These are phyloP conservation scores for Penaeus monodon DNA, from an alignment of 2,888 invertebrate species.

Conservation along the genomic window DNA sequence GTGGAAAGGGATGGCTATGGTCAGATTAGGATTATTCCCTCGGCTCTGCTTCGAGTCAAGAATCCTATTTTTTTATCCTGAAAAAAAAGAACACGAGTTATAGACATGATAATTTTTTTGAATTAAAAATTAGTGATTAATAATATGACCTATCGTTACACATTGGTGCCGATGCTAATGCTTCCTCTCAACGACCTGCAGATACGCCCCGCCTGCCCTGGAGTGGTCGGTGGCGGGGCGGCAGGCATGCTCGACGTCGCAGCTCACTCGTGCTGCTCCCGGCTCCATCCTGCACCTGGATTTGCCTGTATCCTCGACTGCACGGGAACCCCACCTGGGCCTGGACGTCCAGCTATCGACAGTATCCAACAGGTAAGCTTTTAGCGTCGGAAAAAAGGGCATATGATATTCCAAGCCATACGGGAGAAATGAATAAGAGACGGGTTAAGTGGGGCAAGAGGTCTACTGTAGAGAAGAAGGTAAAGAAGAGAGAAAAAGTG, in stretches of 20 bases:
- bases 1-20: no score
- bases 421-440: neutral
- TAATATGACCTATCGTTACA: no score
- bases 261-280: conserved; percentile 79
- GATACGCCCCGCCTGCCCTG: conserved; percentile 47
- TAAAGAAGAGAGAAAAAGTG: no score
- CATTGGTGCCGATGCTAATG: no score
- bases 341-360: conserved; percentile 85
- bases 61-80: no score
- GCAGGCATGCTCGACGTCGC: conserved; percentile 30
- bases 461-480: no score
- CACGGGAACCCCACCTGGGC: conserved; percentile 89
- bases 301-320: conserved; percentile 81
- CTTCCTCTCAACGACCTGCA: neutral
- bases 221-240: conserved; percentile 55
- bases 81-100: no score
- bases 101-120: no score
- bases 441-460: neutral
- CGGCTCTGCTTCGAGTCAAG: no score
- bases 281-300: conserved; percentile 83
- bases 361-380: conserved; percentile 80
- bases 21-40: no score
- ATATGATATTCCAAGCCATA: neutral
- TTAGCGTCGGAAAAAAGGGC: neutral
- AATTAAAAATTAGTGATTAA: no score